Conservation (phyloP, 2,797 vertebrate species). For the Pseudomugil tenellus region DNA sequence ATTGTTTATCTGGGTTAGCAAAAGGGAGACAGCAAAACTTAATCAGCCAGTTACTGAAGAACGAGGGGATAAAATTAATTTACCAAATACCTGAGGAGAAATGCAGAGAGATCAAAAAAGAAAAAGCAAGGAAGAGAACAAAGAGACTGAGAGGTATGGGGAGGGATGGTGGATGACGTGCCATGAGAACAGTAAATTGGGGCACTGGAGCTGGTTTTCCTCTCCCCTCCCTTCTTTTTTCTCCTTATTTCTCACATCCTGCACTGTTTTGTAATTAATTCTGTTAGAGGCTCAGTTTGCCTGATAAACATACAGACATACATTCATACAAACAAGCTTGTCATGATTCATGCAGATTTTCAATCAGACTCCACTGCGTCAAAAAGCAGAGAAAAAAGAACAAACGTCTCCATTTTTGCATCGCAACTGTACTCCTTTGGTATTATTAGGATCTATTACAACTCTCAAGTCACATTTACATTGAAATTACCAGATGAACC, state of each 20-base stretch:
- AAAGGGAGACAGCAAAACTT: slow-evolving; percentile 15
- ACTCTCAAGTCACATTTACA: not conserved
- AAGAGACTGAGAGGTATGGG: slow-evolving; percentile 39
- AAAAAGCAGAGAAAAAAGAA: slow-evolving; percentile 34
- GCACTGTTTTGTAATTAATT: slow-evolving; percentile 64
- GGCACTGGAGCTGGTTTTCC: slow-evolving; percentile 64
- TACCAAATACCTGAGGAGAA: slow-evolving; percentile 26
- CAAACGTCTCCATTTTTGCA: slow-evolving; percentile 9
- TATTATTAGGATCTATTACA: not conserved
- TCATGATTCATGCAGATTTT: slow-evolving; percentile 56
- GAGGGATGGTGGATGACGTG: slow-evolving; percentile 43
- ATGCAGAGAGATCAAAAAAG: slow-evolving; percentile 25
- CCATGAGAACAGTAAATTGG: slow-evolving; percentile 67
- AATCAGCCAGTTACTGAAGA: slow-evolving; percentile 17
- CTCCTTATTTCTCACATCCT: slow-evolving; percentile 52
- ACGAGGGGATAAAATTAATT: slow-evolving; percentile 7
- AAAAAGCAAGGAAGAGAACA: slow-evolving; percentile 45
- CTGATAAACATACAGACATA: slow-evolving; percentile 26
- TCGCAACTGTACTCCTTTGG: not conserved
- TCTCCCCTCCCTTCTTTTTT: slow-evolving; percentile 6
- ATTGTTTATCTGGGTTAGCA: slow-evolving; percentile 44
- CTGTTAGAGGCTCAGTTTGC: slow-evolving; percentile 39
- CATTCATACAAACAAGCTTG: slow-evolving; percentile 28
- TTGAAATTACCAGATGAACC: not conserved
- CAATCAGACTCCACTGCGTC: slow-evolving; percentile 61